Evolutionary conservation across 2,888 invertebrate genomes (phyloP), one percentile per base, ranked within the genome.

Genomic region (Encarsia formosa): DNA sequence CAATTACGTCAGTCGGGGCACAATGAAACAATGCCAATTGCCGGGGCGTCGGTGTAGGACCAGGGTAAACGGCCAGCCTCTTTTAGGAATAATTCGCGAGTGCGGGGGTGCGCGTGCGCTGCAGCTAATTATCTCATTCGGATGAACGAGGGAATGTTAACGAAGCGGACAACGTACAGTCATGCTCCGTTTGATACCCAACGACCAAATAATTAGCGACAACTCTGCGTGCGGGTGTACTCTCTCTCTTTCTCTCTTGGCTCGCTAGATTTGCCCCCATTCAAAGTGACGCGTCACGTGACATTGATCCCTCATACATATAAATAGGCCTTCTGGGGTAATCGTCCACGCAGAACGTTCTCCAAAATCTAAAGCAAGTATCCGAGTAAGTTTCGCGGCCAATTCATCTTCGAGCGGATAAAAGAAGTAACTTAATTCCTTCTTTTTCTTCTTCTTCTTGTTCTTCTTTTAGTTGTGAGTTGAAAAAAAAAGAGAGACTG

Each of bases 131-230:
- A 61, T 60, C 61, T 54, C 60, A 54, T 57, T 40, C 55, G 51
- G 34, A 34, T 15, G 29, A 51, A 37, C 23, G 39, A 50, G 57
- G 41, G 35, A 42, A 51, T 61, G 63, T 65, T 66, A 66, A 67
- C 65, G 65, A 67, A 65, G 65, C 65, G 63, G 59, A 60, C 61
- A 65, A 64, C 64, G 61, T 64, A 61, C 61, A 60, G 64, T 61
- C 59, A 63, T 59, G 63, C 63, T 63, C 65, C 67, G 65, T 66
- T 67, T 63, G 58, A 64, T 61, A 60, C 63, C 57, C 65, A 64
- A 61, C 63, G 64, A 63, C 61, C 65, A 65, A 64, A 66, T 68
- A 66, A 66, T 67, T 65, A 65, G 60, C 59, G 41, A 37, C 35
- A 37, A 35, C 37, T 8, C 23, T 8, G 29, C 22, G 34, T 16